Base-by-base conservation (phyloP, 2,888 invertebrate genomes). In the Argyra leucocephala region DNA sequence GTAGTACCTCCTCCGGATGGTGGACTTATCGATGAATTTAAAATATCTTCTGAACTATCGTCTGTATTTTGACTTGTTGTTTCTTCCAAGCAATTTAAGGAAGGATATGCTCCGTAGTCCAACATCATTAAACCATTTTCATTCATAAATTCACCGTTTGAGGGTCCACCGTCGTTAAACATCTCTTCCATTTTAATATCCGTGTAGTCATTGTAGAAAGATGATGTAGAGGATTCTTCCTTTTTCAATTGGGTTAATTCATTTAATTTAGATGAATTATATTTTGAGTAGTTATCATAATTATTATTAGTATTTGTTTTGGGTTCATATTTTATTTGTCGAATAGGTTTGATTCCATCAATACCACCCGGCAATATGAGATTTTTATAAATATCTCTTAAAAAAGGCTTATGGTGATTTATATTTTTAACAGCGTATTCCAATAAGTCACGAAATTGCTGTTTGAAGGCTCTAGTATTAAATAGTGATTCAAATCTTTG, bases 381-480 rank as follows among this genome's bases (percentile, higher is more conserved):
- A 69, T 78, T 75, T 65, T 76, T 74, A 69, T 75, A 76, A 72
- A 78, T 75, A 68, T 77, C 73, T 71, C 76, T 76, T 68, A 79
- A 73, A 69, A 78, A 78, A 68, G 74, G 74, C 71, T 77, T 78
- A 66, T 77, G 75, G 67, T 77, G 76, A 69, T 76, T 48, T 48
- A 48, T 48, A 48, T 48, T 73, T 69, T 72, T 74, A 57, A 78
- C 70, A 64, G 78, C 78, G 71, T 74, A 68, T 67, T 76, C 74
- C 63, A 78, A 70, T 64, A 75, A 72, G 70, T 73, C 68, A 63
- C 79, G 77, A 68, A 79, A 77, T 71, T 77, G 78, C 69, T 76
- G 75, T 71, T 76, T 77, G 68, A 76, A 79, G 67, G 77, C 76
- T 60, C 76, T 76, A 70, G 74, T 74, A 72, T 75, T 78, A 67